A percentile compares a stretch with the other conserved stretches of the same genome.
These are phyloP conservation scores for Myotis davidii DNA, from an alignment of 2,113 vertebrate species.

Conservation along the genomic window DNA sequence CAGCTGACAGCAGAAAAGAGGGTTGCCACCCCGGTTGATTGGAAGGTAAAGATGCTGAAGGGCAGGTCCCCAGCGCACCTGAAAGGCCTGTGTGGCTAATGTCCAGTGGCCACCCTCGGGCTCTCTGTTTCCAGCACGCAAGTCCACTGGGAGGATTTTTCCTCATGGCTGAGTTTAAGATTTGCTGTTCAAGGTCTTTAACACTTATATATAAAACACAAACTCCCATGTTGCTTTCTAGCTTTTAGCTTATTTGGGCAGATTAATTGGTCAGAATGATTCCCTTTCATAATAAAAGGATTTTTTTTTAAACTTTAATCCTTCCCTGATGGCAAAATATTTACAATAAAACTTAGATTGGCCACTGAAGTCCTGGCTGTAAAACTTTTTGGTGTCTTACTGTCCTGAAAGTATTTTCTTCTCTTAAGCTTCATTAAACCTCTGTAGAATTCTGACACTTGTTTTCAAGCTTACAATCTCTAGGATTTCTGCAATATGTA, in stretches of 20 bases:
- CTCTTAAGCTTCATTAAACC: neutral
- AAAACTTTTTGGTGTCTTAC: neutral
- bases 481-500: neutral
- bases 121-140: neutral
- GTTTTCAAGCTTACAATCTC: neutral
- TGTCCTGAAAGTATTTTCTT: neutral
- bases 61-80: fast-evolving
- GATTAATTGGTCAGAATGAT: neutral
- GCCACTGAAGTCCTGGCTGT: neutral
- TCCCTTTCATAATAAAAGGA: neutral
- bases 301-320: neutral
- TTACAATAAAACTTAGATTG: neutral
- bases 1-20: slow-evolving; percentile 95
- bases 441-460: neutral
- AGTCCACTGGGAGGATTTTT: neutral
- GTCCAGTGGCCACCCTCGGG: neutral
- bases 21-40: slow-evolving; percentile 96
- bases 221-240: neutral
- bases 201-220: neutral
- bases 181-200: neutral
- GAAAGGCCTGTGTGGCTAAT: neutral
- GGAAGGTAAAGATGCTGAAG: slow-evolving; percentile 91
- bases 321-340: slow-evolving; percentile 5
- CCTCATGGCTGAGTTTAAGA: neutral
- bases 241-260: neutral